Percentiles rank a stretch among this genome's conserved stretches.
Conservation (phyloP, 2,113 vertebrate genomes). For the Diadophis punctatus region DNA sequence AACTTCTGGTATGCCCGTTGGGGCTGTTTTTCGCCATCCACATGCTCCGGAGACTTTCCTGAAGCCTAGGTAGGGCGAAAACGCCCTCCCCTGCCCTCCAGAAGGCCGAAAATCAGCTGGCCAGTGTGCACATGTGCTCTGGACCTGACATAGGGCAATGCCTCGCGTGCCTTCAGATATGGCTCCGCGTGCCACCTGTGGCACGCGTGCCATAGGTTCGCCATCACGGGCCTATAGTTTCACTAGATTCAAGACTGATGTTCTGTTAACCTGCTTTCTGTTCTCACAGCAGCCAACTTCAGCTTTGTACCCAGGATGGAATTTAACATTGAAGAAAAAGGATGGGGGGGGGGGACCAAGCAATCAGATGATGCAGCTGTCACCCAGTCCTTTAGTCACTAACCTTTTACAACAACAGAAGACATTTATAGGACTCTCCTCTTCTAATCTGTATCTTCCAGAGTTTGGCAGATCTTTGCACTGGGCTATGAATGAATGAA, state of each 20-base stretch:
- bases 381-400: slow-evolving; percentile 1
- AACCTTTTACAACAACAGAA: slow-evolving; percentile 74
- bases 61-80: too few relatives aligned
- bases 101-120: too few relatives aligned
- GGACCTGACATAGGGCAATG: too few relatives aligned
- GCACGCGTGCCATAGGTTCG: too few relatives aligned
- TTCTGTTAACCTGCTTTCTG: neutral
- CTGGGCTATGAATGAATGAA: slow-evolving; percentile 81
- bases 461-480: slow-evolving; percentile 83
- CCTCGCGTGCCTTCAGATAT: too few relatives aligned
- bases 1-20: too few relatives aligned
- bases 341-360: neutral
- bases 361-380: neutral
- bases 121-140: too few relatives aligned
- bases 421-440: slow-evolving; percentile 65
- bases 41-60: too few relatives aligned
- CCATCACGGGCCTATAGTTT: too few relatives aligned
- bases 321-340: neutral
- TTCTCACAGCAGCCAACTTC: neutral
- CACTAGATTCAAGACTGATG: neutral
- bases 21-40: too few relatives aligned
- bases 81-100: too few relatives aligned
- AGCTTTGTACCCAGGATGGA: neutral
- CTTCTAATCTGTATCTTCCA: slow-evolving; percentile 76
- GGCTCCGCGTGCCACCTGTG: too few relatives aligned